phyloP scores from a whole-genome alignment of 2,113 vertebrate species.

The Leucoraja erinaceus region DNA sequence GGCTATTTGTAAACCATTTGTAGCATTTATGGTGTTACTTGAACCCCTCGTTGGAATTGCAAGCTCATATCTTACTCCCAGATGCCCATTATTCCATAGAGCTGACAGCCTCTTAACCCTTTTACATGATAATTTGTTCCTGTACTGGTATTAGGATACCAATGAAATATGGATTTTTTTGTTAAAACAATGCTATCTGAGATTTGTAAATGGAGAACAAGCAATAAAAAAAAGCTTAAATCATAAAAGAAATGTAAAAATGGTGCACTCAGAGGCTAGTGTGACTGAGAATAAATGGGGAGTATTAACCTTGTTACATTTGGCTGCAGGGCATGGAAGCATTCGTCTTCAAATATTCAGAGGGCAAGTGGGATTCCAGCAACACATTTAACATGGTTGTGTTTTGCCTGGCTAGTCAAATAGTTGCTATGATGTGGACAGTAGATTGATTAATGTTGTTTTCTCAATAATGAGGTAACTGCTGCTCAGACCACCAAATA shows the following conservation, averaged over 20 bases:
- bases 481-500: neutral
- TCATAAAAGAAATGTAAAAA: slow-evolving; percentile 10
- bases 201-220: slow-evolving; percentile 24
- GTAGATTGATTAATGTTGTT: slow-evolving; percentile 4
- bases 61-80: slow-evolving; percentile 25
- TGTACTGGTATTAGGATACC: slow-evolving; percentile 27
- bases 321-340: slow-evolving; percentile 9
- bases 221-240: slow-evolving; percentile 27
- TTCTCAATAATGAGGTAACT: neutral
- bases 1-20: slow-evolving; percentile 12
- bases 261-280: neutral
- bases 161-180: neutral
- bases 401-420: slow-evolving; percentile 20
- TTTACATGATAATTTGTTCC: slow-evolving; percentile 24
- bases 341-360: slow-evolving; percentile 24
- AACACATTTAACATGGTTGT: slow-evolving; percentile 3
- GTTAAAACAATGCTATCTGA: slow-evolving; percentile 32
- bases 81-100: slow-evolving; percentile 24
- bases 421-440: slow-evolving; percentile 27
- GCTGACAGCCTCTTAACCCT: slow-evolving; percentile 22
- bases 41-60: slow-evolving; percentile 23
- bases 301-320: slow-evolving; percentile 5
- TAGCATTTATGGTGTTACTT: slow-evolving; percentile 17
- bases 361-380: neutral
- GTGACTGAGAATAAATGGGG: slow-evolving; percentile 6